Evolutionary conservation across 2,797 vertebrate genomes (phyloP).

Genomic region (Trichosurus vulpecula): DNA sequence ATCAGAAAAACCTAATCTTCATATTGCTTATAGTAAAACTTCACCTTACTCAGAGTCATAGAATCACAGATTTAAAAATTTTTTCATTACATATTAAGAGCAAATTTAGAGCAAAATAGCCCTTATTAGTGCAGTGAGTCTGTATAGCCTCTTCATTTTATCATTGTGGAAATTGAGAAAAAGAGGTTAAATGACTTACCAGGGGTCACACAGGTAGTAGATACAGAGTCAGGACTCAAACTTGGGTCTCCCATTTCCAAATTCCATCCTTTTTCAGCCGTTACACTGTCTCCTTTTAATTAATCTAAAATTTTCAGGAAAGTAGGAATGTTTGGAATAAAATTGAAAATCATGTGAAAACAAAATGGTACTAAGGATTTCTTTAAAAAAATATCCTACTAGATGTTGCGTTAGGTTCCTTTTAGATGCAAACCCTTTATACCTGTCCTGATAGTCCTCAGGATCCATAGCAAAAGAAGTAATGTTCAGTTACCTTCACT

Average conservation of each 20-base stretch:
- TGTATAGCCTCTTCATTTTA: no score
- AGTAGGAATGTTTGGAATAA: background rate
- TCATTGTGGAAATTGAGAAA: no score
- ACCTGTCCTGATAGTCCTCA: background rate
- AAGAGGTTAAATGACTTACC: no score
- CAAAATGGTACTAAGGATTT: background rate
- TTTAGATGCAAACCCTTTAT: background rate
- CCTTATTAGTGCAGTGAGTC: no score
- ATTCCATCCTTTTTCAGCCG: background rate
- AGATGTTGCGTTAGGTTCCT: background rate
- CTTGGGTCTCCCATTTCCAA: background rate
- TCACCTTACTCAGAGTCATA: background rate
- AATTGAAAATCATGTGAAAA: background rate
- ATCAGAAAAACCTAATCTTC: background rate
- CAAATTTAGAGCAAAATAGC: no score
- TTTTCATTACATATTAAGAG: no score
- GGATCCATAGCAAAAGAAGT: background rate
- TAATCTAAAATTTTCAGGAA: background rate
- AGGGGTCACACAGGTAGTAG: no score
- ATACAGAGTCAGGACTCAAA: background rate
- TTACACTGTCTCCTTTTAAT: background rate
- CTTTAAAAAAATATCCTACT: background rate
- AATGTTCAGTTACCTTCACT: background rate
- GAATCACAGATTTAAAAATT: no score
- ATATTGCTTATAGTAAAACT: constrained; percentile 1